Percentiles rank a stretch among this genome's conserved stretches.
phyloP scores from a whole-genome alignment of 1,140 invertebrate species.

The Platyura marginata region DNA sequence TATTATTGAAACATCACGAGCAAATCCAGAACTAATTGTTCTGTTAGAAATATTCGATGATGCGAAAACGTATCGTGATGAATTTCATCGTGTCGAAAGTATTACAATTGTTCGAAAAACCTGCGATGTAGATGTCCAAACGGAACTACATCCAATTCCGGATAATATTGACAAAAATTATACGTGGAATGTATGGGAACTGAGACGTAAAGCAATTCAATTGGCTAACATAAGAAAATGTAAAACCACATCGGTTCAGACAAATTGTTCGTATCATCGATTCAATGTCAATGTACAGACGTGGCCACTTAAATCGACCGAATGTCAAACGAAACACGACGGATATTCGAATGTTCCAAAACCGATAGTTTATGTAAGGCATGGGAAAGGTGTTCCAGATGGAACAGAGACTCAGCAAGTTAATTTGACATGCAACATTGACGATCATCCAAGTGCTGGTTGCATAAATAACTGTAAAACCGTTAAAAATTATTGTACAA shows the following conservation, averaged over 20 bases:
- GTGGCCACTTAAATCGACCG: not conserved
- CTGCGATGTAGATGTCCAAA: not conserved
- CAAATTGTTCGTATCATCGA: not conserved
- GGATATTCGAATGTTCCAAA: not conserved
- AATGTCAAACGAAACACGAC: not conserved
- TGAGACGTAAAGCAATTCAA: conserved; percentile 3
- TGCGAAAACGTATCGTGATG: not conserved
- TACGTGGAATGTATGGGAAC: conserved; percentile 4
- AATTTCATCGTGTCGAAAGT: not conserved
- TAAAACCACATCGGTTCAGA: conserved; percentile 2
- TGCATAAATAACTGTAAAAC: no score
- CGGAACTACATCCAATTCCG: conserved; percentile 4
- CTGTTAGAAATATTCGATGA: not conserved
- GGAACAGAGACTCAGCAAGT: no score
- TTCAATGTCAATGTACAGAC: not conserved
- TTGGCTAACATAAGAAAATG: conserved; percentile 2
- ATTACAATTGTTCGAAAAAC: not conserved
- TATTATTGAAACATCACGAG: not conserved
- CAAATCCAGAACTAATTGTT: not conserved
- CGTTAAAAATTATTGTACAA: no score
- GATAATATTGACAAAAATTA: conserved; percentile 1
- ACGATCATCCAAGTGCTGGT: no score
- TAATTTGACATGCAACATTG: no score
- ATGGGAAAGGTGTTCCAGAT: no score
- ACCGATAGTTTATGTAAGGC: no score